These are phyloP conservation scores for Bergia puertoricense DNA, from an alignment of 92 coral and sea anemone genomes.

Conservation along the genomic window DNA sequence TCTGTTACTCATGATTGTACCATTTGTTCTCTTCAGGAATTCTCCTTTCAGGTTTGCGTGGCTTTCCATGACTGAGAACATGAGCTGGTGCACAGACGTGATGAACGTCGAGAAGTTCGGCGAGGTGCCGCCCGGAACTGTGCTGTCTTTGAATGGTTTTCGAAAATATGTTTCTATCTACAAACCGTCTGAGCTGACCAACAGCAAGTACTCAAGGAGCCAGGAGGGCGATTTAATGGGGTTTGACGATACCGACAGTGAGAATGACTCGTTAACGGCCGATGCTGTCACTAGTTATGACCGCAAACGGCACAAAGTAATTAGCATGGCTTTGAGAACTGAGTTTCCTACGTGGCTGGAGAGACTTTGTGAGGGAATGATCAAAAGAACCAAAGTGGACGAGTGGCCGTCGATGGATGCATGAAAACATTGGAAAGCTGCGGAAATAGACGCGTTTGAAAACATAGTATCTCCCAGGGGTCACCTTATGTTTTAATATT, in stretches of 20 bases:
- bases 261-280: slow-evolving; percentile 36
- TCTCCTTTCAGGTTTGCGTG: slow-evolving; percentile 78
- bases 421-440: not conserved
- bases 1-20: not conserved
- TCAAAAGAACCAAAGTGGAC: slow-evolving; percentile 64
- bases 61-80: slow-evolving; percentile 87
- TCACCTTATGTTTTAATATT: too few relatives aligned
- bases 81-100: slow-evolving; percentile 94
- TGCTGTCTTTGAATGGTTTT: slow-evolving; percentile 83
- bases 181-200: slow-evolving; percentile 68
- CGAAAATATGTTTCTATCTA: slow-evolving; percentile 77
- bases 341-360: slow-evolving; percentile 86
- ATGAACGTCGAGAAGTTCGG: slow-evolving; percentile 92
- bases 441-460: not conserved
- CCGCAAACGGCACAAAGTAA: slow-evolving; percentile 66
- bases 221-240: slow-evolving; percentile 79
- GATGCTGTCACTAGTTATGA: slow-evolving; percentile 70
- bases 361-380: slow-evolving; percentile 82
- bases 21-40: slow-evolving; percentile 39
- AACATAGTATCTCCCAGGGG: too few relatives aligned
- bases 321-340: slow-evolving; percentile 69
- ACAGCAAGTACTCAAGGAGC: slow-evolving; percentile 62
- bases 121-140: slow-evolving; percentile 86
- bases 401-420: slow-evolving; percentile 81
- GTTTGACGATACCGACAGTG: slow-evolving; percentile 80